Percentiles rank a stretch among this genome's conserved stretches.
Conservation (phyloP, 2,113 vertebrate species). For the Physeter macrocephalus region DNA sequence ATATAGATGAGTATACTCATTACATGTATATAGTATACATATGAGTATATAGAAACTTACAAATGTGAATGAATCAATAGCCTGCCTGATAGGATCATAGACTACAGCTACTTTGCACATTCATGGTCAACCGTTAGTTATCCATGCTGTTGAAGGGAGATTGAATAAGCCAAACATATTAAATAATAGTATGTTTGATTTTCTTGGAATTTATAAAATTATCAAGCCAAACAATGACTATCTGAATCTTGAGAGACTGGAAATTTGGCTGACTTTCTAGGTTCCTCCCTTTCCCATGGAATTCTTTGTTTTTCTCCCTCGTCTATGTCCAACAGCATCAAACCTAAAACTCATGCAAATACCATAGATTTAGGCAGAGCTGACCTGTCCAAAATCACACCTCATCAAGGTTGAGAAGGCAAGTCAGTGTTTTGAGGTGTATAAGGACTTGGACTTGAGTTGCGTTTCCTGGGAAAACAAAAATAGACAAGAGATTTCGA, state of each 20-base stretch:
- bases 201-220: constrained; percentile 63
- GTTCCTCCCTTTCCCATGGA: constrained; percentile 61
- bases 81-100: not conserved
- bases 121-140: not conserved
- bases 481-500: not conserved
- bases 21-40: not conserved
- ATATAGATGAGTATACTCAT: not conserved
- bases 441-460: not conserved
- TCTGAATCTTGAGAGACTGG: constrained; percentile 51
- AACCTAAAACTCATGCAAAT: not conserved
- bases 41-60: not conserved
- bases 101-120: not conserved
- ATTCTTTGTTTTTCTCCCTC: constrained; percentile 27
- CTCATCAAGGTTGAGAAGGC: not conserved
- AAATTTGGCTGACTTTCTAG: constrained; percentile 58
- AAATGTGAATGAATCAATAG: not conserved
- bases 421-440: not conserved
- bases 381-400: not conserved
- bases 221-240: constrained; percentile 60
- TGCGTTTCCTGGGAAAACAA: constrained; percentile 17
- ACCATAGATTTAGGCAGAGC: not conserved
- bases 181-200: constrained; percentile 50
- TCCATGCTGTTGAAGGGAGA: constrained; percentile 5
- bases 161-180: constrained; percentile 19
- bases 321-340: not conserved